Base-by-base conservation (phyloP, 1,140 invertebrate species). In the Fopius arisanus region DNA sequence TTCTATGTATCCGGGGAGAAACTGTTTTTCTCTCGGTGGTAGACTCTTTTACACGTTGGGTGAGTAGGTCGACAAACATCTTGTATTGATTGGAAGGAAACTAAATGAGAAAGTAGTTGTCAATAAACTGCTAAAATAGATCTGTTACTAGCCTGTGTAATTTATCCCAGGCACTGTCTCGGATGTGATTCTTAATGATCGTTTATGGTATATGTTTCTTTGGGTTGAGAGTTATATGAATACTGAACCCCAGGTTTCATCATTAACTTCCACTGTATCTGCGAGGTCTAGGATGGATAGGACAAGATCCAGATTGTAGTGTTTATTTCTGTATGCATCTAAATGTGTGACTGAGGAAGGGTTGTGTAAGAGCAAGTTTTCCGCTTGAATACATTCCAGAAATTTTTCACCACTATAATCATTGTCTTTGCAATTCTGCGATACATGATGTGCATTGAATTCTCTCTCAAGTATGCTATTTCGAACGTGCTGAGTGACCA, bases 251-350 rank as follows among this genome's bases (percentile, higher is more conserved):
- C 43, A 69, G 1, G 40, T 74, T 21, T 77, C 75, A n/a, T 74
- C 72, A 6, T 16, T 14, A 9, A 68, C 70, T 3, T 65, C 16
- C 14, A 72, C 23, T 43, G 2, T 51, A 19, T 74, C 54, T 2
- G 73, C 16, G 5, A 77, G 21, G 12, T 59, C 28, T 14, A 28
- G 73, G 0, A 51, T 33, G n/a, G 75, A 71, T 1, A 77, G 29
- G 0, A 66, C 23, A 6, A 77, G 43, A 37, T 77, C 72, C 4
- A 77, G n/a, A 26, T 76, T 76, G 6, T 66, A 76, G 31, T 51
- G 67, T 7, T 41, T 65, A 9, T 65, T 33, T 23, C 54, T 67
- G 29, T 37, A 48, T 2, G 9, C 37, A 21, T 76, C 70, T 14
- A 76, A 2, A 23, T 72, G 66, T 1, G 63, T 65, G 31, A 10